Conservation (phyloP, 2,888 invertebrate genomes). For the Pteria penguin region DNA sequence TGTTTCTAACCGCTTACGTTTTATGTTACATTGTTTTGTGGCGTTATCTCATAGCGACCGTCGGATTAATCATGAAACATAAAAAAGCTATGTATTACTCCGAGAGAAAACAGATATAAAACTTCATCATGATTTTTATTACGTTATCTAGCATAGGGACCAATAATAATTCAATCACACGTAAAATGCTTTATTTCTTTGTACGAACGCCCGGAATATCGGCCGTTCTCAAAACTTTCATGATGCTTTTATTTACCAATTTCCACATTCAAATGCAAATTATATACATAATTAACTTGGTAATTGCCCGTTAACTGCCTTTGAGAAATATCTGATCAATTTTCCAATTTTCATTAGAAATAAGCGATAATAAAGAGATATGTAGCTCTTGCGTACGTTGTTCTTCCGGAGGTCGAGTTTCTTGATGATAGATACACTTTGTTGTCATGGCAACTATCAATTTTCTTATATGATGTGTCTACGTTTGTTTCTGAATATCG, state of each 20-base stretch:
- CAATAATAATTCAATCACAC: neutral
- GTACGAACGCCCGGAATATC: neutral
- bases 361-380: neutral
- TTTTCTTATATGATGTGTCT: too few relatives aligned
- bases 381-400: neutral
- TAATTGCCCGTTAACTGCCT: conserved; percentile 8
- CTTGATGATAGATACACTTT: too few relatives aligned
- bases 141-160: too few relatives aligned
- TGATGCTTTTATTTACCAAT: conserved; percentile 4
- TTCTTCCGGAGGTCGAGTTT: neutral
- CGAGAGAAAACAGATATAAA: too few relatives aligned
- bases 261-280: conserved; percentile 4
- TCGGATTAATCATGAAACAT: too few relatives aligned
- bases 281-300: neutral
- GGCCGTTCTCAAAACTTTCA: neutral
- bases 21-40: too few relatives aligned
- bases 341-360: neutral
- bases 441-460: too few relatives aligned
- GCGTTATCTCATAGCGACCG: too few relatives aligned
- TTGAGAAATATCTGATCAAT: neutral
- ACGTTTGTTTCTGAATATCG: too few relatives aligned
- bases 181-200: conserved; percentile 1
- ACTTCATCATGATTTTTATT: too few relatives aligned
- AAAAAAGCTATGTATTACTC: too few relatives aligned
- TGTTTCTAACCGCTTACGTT: too few relatives aligned